Base-by-base conservation (phyloP, 2,797 vertebrate species). In the Anguilla marmorata region DNA sequence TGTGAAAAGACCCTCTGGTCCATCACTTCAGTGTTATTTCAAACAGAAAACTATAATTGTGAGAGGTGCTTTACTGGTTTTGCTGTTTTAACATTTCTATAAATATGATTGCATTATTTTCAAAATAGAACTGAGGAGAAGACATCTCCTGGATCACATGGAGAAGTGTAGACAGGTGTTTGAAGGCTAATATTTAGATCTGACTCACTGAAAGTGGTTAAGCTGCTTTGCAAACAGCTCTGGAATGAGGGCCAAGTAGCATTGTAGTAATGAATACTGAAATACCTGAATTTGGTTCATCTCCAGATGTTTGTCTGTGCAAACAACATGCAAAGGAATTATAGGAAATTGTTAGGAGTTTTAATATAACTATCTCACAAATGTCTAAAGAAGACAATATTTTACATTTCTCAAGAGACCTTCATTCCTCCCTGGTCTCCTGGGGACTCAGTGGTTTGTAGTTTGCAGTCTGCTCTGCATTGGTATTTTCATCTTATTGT, bases 41-140 rank as follows among this genome's bases (percentile, higher is more conserved):
- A 88, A 89, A 91, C 66, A 86, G 24, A 91, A 88, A 85, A 80
- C 87, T 37, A 50, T 87, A 89, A 88, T 86, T 86, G 82, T 88
- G 76, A 87, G 86, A 90, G 86, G 85, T 87, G 7, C 86, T 90
- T 91, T 84, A 33, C 1, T 72, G 45, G 52, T 85, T 74, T 76
- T 82, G 79, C 56, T 69, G 52, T 82, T 60, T 80, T 76, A 89
- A 33, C 84, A 11, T 85, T 76, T 37, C 86, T 84, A 87, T 76
- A 89, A 85, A 89, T 89, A 85, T 41, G 83, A 84, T 69, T 74
- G 7, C 48, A 76, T 52, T 84, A 79, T 87, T 85, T 87, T 89
- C 86, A 60, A 87, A 91, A 85, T 80, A 89, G 88, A 50, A 56
- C 87, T 87, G 88, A 85, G 90, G 86, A 90, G 76, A 83, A 86